Evolutionary conservation across 2,113 vertebrate species (phyloP), one percentile per base, ranked within the genome.

Genomic region (Albula goreensis): DNA sequence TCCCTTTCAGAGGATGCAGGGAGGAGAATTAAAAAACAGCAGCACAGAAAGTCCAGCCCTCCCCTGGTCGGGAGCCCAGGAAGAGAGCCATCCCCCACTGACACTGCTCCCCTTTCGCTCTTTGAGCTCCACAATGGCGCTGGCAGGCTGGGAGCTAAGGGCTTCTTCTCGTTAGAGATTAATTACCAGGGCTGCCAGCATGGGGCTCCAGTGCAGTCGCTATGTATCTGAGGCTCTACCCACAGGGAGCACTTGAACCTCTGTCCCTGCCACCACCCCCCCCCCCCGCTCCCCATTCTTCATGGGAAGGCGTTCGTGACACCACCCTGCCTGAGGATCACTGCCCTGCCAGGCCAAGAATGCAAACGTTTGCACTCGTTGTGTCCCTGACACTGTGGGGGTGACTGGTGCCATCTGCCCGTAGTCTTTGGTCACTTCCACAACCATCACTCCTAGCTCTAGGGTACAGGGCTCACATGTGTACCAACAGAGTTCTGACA

Each of bases 291-390:
- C 88, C 77, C 8, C 78, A 88, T 87, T 50, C 17, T 90, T 90
- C 88, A 90, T 88, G 90, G 87, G 90, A 90, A 85, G 89, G 88
- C 90, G 91, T 93, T 91, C 88, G 89, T 92, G 91, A 93, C 92
- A 93, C 78, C 83, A 91, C 89, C 84, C 91, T 90, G 90, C 92
- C 89, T 87, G 87, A 89, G 87, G 91, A 90, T 93, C 92, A 92
- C 93, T 92, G 92, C 91, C 91, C 91, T 86, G 90, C 92, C 89
- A 92, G 90, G 92, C 93, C 88, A 91, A 93, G 93, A 94, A 94
- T 95, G 92, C 88, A 92, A 87, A 2, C 6, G 25, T 5, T 12
- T 12, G 41, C 41, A 79, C 41, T 12, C 78, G 11, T 31, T 79
- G n/a, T 41, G 31, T 12, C 12, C 78, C 53, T 86, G 90, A 89